phyloP scores from a whole-genome alignment of 2,113 vertebrate genomes.

The Cathartes aura region DNA sequence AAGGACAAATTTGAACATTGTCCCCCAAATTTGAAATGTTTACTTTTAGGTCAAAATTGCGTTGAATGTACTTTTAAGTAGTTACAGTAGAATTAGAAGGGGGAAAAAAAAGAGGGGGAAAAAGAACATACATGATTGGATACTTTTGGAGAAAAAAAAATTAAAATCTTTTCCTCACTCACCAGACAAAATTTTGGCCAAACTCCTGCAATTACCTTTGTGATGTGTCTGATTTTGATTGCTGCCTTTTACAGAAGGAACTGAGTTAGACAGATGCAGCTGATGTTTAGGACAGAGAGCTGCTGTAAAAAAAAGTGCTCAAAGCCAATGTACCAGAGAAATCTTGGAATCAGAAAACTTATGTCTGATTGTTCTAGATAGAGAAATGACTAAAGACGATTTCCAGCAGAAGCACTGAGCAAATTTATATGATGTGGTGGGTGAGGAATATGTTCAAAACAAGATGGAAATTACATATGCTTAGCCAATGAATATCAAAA shows the following conservation, averaged over 20 bases:
- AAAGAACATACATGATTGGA: too few species aligned
- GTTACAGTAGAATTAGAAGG: neutral
- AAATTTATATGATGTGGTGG: neutral
- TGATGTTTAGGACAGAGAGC: neutral
- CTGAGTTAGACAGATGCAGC: neutral
- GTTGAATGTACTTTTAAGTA: neutral
- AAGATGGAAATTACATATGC: neutral
- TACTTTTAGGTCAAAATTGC: neutral
- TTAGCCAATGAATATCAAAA: neutral
- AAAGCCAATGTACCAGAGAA: neutral
- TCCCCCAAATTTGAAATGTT: neutral
- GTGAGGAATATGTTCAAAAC: neutral
- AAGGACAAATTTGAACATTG: neutral
- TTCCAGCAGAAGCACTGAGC: neutral
- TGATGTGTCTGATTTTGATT: slow-evolving; percentile 1
- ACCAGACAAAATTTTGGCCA: neutral
- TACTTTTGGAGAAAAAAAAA: neutral
- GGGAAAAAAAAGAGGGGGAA: accelerated
- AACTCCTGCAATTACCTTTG: neutral
- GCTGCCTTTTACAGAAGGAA: neutral
- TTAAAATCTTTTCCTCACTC: neutral
- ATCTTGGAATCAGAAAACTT: neutral
- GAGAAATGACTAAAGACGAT: neutral
- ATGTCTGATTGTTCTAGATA: neutral
- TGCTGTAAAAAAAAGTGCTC: neutral